These are phyloP conservation scores for Brachypalpus laphriformis DNA, from an alignment of 2,888 invertebrate species.

Conservation along the genomic window DNA sequence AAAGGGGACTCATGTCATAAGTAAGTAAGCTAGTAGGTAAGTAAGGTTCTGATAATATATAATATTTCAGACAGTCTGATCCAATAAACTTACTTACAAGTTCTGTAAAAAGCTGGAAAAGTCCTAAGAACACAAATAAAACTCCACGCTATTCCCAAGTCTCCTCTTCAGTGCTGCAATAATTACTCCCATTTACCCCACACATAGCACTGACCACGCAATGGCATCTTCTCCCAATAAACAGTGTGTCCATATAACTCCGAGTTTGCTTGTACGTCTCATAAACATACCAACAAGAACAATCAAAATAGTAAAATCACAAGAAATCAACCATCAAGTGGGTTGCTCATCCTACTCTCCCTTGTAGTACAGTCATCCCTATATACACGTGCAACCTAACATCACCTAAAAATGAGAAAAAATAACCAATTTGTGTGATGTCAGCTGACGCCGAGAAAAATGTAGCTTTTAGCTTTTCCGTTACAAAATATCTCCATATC, in stretches of 20 bases:
- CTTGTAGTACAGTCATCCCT: neutral
- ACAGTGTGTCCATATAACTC: slow-evolving; percentile 15
- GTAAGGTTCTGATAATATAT: no score
- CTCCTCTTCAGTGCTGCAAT: neutral
- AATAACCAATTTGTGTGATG: slow-evolving; percentile 71
- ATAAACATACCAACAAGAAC: slow-evolving; percentile 18
- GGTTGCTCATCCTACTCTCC: neutral
- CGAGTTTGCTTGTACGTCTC: slow-evolving; percentile 17
- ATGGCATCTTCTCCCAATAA: neutral
- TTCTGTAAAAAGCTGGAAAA: no score
- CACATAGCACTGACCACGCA: neutral
- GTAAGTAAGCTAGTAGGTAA: no score
- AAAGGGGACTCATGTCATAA: no score
- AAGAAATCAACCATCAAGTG: neutral
- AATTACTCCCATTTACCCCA: neutral
- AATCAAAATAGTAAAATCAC: slow-evolving; percentile 1
- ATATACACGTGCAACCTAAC: slow-evolving; percentile 3
- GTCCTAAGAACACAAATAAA: no score
- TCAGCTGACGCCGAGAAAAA: slow-evolving; percentile 66
- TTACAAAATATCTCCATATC: slow-evolving; percentile 65
- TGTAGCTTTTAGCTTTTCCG: slow-evolving; percentile 74
- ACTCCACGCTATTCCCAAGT: neutral
- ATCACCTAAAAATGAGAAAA: slow-evolving; percentile 34
- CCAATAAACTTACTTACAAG: no score
- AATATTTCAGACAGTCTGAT: no score